Evolutionary conservation across 1,140 invertebrate genomes (phyloP).

Genomic region (Drosophila tani): DNA sequence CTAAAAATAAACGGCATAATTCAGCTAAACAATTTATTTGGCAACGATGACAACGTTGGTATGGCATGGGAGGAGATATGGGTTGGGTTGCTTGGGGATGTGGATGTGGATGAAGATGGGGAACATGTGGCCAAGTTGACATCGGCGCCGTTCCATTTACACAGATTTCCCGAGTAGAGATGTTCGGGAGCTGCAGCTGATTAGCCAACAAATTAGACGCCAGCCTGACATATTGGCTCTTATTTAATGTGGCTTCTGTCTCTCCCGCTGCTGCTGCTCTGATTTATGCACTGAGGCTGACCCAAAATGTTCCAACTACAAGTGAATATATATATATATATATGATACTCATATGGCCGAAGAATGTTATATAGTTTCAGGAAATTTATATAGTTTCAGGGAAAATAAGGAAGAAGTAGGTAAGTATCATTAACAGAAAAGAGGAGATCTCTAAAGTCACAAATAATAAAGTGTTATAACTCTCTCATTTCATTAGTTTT

Average conservation of each 20-base stretch:
- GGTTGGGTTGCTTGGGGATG: conserved; percentile 5
- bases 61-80: conserved; percentile 16
- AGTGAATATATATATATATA: not conserved
- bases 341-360: conserved; percentile 16
- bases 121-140: conserved; percentile 40
- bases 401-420: not conserved
- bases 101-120: conserved; percentile 1
- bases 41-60: conserved; percentile 42
- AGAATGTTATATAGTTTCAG: not conserved
- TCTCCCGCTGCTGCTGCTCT: conserved; percentile 26
- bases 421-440: not conserved
- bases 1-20: conserved; percentile 79
- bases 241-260: conserved; percentile 53
- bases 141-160: conserved; percentile 72
- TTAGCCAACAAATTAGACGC: conserved; percentile 79
- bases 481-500: not conserved
- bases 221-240: conserved; percentile 73
- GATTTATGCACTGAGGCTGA: conserved; percentile 73
- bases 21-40: conserved; percentile 69
- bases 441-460: not conserved
- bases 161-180: conserved; percentile 36
- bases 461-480: not conserved
- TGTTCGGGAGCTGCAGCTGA: conserved; percentile 53
- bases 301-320: conserved; percentile 59
- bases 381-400: not conserved